Evolutionary conservation across 2,888 invertebrate genomes (phyloP).

Genomic region (Gibbula magus): DNA sequence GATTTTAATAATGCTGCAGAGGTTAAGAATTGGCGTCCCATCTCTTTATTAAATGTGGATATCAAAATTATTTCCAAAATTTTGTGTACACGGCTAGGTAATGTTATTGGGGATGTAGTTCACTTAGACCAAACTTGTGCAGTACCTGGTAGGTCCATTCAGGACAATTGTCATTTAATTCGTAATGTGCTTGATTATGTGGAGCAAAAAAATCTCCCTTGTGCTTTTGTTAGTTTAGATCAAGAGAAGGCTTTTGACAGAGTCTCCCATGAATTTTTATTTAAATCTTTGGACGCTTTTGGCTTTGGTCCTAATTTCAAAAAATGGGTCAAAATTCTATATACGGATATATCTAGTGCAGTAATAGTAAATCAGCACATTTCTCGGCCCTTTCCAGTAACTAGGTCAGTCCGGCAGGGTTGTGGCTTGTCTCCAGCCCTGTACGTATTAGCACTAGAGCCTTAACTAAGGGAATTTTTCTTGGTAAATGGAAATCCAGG

Average conservation of each 20-base stretch:
- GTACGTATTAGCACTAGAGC: too few relatives aligned
- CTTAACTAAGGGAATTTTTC: too few relatives aligned
- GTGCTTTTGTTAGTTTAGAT: conserved; percentile 44
- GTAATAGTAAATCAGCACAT: too few relatives aligned
- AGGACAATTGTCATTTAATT: background rate
- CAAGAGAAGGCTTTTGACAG: conserved; percentile 56
- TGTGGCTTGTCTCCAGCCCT: too few relatives aligned
- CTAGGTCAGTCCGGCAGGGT: too few relatives aligned
- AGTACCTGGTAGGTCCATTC: too few relatives aligned
- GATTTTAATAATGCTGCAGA: conserved; percentile 30
- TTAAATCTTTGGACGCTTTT: conserved; percentile 37
- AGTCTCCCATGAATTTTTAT: conserved; percentile 45
- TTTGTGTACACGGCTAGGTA: conserved; percentile 35
- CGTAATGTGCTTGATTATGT: conserved; percentile 42
- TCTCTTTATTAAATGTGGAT: too few relatives aligned
- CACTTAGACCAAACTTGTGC: too few relatives aligned
- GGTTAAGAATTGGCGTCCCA: conserved; percentile 46
- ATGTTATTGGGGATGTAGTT: background rate
- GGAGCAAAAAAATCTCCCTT: conserved; percentile 38
- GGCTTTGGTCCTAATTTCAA: conserved; percentile 44
- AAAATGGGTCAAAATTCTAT: conserved; percentile 45
- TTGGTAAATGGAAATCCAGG: too few relatives aligned
- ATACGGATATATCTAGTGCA: conserved; percentile 40
- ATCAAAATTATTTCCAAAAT: too few relatives aligned
- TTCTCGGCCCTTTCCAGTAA: too few relatives aligned